Conservation (phyloP, 2,113 vertebrate genomes). For the Ammodytes marinus region DNA sequence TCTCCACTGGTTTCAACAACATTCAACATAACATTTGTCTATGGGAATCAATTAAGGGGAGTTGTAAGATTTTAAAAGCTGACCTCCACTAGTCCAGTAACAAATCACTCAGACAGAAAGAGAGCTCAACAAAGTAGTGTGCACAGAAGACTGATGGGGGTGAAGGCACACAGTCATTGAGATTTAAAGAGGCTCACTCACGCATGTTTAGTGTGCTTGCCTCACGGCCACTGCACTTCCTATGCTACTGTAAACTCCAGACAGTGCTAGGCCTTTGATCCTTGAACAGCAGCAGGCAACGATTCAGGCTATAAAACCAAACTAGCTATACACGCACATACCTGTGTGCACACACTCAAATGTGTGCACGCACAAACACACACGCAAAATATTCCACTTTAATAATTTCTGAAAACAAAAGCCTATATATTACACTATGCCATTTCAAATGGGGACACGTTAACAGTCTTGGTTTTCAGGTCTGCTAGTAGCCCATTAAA, state of each 20-base stretch:
- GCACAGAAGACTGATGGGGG: conserved; percentile 8
- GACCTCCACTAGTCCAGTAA: conserved; percentile 55
- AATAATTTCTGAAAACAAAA: conserved; percentile 6
- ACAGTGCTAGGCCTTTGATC: conserved; percentile 68
- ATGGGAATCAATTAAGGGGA: conserved; percentile 66
- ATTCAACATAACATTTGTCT: conserved; percentile 50
- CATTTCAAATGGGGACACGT: conserved; percentile 11
- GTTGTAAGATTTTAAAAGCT: conserved; percentile 45
- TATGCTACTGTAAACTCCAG: conserved; percentile 72
- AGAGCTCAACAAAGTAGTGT: conserved; percentile 20
- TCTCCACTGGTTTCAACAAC: conserved; percentile 50
- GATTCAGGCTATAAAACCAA: conserved; percentile 65
- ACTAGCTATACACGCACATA: conserved; percentile 54
- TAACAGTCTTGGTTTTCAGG: neutral
- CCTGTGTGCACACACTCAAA: conserved; percentile 2
- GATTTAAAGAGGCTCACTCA: conserved; percentile 72
- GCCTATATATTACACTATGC: neutral
- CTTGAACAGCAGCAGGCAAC: conserved; percentile 42
- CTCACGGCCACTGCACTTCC: conserved; percentile 72
- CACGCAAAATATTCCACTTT: neutral
- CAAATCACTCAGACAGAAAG: conserved; percentile 38
- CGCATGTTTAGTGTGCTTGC: conserved; percentile 59
- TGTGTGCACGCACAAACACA: neutral
- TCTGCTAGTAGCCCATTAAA: neutral
- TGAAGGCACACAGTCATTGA: conserved; percentile 36